Evolutionary conservation across 2,888 invertebrate species (phyloP), one percentile per base, ranked within the genome.

Genomic region (Halictus ligatus): DNA sequence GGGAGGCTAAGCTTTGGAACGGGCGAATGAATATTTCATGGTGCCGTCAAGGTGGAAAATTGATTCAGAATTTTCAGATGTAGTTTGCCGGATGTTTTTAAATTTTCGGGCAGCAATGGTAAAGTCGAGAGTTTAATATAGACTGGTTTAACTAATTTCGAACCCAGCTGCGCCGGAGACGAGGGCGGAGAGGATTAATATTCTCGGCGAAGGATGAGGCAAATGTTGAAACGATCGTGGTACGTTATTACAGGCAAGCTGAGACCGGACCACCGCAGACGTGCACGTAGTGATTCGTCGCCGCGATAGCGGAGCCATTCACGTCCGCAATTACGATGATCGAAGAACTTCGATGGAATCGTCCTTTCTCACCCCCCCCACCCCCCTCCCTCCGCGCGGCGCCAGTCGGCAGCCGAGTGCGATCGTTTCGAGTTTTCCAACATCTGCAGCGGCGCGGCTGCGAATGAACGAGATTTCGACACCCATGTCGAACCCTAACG

Each of bases 261-360:
- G 79, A 73, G 82, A 85, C 73, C 18, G 73, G 67, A 71, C 76
- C 80, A 71, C 76, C 83, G 35, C 73, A 76, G 79, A 83, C 69
- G 40, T 12, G 64, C 64, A 12, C 83, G 80, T 80, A 75, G 82
- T 71, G 81, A 87, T 89, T 80, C 85, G 78, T 89, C 85, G 76
- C 60, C 73, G 50, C 40, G 76, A 48, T 81, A 72, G 78, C 43
- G 21, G 50, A 29, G 60, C 50, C 75, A 81, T 88, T 88, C 82
- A 50, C 54, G 79, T 64, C 48, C 75, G 88, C 84, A 89, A 90
- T 90, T 89, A 82, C 89, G 81, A 85, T 83, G 91, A 88, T 90
- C 91, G 89, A 83, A 87, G 85, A 90, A 90, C 80, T 90, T 90
- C 64, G 83, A 86, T 83, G 88, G 77, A 79, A 84, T n/a, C 83